Base-by-base conservation (phyloP, 2,797 vertebrate genomes). In the Uromys caudimaculatus region DNA sequence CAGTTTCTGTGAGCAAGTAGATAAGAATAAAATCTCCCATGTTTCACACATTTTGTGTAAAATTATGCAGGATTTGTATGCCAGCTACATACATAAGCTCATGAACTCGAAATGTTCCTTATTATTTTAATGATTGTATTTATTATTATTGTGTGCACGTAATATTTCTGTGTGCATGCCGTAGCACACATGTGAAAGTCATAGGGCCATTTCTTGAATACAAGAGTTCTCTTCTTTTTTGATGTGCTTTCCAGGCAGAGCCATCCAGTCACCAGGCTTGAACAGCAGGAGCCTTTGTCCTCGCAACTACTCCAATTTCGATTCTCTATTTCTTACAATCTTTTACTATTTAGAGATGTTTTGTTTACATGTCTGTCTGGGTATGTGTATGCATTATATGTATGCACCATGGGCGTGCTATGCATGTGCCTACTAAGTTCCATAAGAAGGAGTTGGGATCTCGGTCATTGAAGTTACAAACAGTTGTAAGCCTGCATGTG, bases 401-500 rank as follows among this genome's bases (percentile, higher is more conserved):
- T 75, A 27, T 75, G 17, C 0, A 7, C 3, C 17, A 64, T 8
- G 29, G 1, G 6, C 2, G 0, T 67, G 11, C 6, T 12, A 24
- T 67, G 3, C 12, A 35, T n/a, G 21, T n/a, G 19, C 35, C 35
- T 29, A 4, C 2, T 17, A 29, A 54, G 2, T 0, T 29, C 23
- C 12, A 41, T 29, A 29, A 56, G 29, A 27, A n/a, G 3, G 23
- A 13, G 6, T 75, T 24, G 21, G 2, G 19, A 75, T 58, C 11
- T 17, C 38, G 9, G 23, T 27, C 32, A 8, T 1, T 23, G 3
- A 32, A 60, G 1, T 16, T 75, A 19, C 24, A 56, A 16, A 56
- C 24, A 88, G n/a, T 32, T 44, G 3, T 1, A 47, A 24, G 21
- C 32, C 32, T 14, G 6, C 3, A 47, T 84, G 41, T 35, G 10